Conservation (phyloP, 2,888 invertebrate species). For the Bombylius discolor region DNA sequence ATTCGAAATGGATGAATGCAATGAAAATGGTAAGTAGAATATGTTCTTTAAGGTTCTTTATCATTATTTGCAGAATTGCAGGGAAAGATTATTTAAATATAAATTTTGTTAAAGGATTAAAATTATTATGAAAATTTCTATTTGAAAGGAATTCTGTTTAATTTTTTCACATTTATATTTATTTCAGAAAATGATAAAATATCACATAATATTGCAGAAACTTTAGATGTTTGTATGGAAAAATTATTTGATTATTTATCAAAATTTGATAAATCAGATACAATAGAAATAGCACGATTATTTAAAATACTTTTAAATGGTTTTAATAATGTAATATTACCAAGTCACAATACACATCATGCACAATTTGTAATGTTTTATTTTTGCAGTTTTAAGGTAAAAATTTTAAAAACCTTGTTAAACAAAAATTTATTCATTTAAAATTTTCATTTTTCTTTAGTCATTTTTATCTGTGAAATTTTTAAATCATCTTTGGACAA, state of each 20-base stretch:
- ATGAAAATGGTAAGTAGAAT: slow-evolving; percentile 13
- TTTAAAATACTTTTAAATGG: slow-evolving; percentile 48
- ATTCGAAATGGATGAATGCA: slow-evolving; percentile 28
- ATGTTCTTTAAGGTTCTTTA: too few species aligned
- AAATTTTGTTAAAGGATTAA: too few species aligned
- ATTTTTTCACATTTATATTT: background rate
- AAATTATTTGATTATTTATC: slow-evolving; percentile 50
- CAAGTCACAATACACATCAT: slow-evolving; percentile 70
- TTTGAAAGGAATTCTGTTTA: background rate
- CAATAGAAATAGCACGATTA: slow-evolving; percentile 10
- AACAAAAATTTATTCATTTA: background rate
- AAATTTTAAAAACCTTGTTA: background rate
- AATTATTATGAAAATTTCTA: too few species aligned
- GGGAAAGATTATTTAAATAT: too few species aligned
- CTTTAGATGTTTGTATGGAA: slow-evolving; percentile 65
- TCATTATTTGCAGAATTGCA: too few species aligned
- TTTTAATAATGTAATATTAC: slow-evolving; percentile 70
- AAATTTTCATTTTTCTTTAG: slow-evolving; percentile 6
- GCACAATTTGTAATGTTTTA: slow-evolving; percentile 67
- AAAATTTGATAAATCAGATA: background rate
- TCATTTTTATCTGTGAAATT: slow-evolving; percentile 47
- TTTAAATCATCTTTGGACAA: slow-evolving; percentile 58
- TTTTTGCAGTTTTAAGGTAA: slow-evolving; percentile 50
- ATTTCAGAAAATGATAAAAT: slow-evolving; percentile 17
- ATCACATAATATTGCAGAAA: slow-evolving; percentile 46